Percentiles rank a stretch among this genome's conserved stretches.
phyloP scores from a whole-genome alignment of 2,113 vertebrate species.

The Tragelaphus imberbis region DNA sequence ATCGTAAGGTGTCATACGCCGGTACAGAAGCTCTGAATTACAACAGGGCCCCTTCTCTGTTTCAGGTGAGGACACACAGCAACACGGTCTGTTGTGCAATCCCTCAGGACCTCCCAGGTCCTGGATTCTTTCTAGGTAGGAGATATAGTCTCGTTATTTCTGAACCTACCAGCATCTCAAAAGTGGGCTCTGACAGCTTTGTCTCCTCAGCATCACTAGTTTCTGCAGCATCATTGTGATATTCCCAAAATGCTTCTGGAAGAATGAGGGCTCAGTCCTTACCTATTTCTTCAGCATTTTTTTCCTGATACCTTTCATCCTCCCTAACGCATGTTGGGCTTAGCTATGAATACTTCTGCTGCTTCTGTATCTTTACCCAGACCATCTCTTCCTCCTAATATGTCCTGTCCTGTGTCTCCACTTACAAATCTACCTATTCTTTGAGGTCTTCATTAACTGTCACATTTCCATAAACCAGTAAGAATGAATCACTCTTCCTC shows the following conservation, averaged over 20 bases:
- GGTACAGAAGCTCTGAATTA: not conserved
- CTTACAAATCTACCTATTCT: not conserved
- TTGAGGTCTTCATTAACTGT: not conserved
- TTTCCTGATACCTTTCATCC: not conserved
- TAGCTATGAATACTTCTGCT: not conserved
- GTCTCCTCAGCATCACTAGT: not conserved
- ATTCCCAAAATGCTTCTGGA: not conserved
- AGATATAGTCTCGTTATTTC: not conserved
- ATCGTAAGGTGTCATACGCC: not conserved
- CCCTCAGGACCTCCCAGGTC: not conserved
- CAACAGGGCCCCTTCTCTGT: not conserved
- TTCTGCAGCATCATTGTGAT: rapidly evolving
- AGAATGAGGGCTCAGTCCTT: not conserved
- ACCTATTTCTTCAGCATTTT: not conserved
- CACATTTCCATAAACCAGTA: not conserved
- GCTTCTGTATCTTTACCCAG: not conserved
- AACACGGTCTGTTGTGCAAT: rapidly evolving
- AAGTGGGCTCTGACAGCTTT: not conserved
- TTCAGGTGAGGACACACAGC: not conserved
- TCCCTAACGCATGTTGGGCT: not conserved
- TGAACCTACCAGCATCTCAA: not conserved
- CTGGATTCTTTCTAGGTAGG: not conserved
- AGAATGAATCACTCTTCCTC: not conserved
- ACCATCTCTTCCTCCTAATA: not conserved
- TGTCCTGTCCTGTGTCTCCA: not conserved